A percentile compares a stretch with the other conserved stretches of the same genome.
Evolutionary conservation across 2,113 vertebrate genomes (phyloP).

Genomic region (Dipodomys ordii): DNA sequence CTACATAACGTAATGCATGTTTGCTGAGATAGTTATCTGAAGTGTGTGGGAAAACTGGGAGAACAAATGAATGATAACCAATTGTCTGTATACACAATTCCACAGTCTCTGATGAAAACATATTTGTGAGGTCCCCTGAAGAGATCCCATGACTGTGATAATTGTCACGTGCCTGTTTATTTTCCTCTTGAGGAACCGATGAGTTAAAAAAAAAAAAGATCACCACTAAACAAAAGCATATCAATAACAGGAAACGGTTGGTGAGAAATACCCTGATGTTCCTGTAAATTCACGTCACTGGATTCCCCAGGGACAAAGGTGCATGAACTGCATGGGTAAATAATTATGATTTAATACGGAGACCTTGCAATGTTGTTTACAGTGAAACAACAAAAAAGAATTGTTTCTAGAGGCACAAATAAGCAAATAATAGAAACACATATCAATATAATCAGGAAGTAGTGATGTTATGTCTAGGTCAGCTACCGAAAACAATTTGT

Average conservation of each 20-base stretch:
- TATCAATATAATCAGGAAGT: conserved; percentile 93
- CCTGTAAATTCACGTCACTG: conserved; percentile 97
- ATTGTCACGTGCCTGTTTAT: conserved; percentile 88
- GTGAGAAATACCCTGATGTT: conserved; percentile 99
- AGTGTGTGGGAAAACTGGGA: conserved; percentile 54
- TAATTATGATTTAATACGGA: conserved; percentile 96
- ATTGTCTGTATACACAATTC: conserved; percentile 74
- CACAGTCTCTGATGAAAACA: conserved; percentile 56
- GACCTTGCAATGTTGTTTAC: conserved; percentile 93
- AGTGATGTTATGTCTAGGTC: conserved; percentile 91
- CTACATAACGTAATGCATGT: background rate
- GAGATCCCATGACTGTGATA: conserved; percentile 82
- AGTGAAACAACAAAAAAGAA: conserved; percentile 91
- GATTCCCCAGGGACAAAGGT: conserved; percentile 96
- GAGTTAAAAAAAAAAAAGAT: conserved; percentile 90
- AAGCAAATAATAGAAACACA: conserved; percentile 91
- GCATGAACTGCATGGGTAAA: conserved; percentile 94
- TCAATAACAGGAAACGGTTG: conserved; percentile 99
- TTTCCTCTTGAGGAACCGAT: conserved; percentile 95
- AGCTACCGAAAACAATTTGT: conserved; percentile 88
- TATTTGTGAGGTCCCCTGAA: conserved; percentile 57
- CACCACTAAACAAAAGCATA: conserved; percentile 97
- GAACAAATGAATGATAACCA: conserved; percentile 79
- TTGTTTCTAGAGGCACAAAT: conserved; percentile 93
- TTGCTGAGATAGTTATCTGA: conserved; percentile 63